Conservation (phyloP, 2,888 invertebrate genomes). For the Lepidocyrtoides sp. region DNA sequence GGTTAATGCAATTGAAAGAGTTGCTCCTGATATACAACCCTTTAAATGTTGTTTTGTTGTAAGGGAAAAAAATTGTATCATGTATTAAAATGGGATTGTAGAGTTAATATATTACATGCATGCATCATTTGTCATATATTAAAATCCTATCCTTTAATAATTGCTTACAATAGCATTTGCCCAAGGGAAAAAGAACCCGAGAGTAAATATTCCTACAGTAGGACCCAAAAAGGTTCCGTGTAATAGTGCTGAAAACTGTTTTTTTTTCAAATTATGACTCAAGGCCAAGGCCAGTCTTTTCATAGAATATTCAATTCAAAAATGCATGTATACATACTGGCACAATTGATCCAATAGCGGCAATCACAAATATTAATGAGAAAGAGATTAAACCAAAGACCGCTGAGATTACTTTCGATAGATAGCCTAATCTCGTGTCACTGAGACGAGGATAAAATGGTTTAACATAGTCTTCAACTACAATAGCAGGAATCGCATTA, state of each 20-base stretch:
- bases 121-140: too few relatives aligned
- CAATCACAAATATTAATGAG: slow-evolving; percentile 94
- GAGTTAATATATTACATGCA: too few relatives aligned
- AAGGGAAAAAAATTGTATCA: too few relatives aligned
- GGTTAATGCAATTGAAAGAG: slow-evolving; percentile 50
- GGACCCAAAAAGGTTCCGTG: slow-evolving; percentile 80
- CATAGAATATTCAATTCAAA: slow-evolving; percentile 90
- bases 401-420: slow-evolving; percentile 91
- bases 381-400: slow-evolving; percentile 92
- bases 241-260: slow-evolving; percentile 88
- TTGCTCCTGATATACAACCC: slow-evolving; percentile 77
- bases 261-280: too few relatives aligned
- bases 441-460: slow-evolving; percentile 44
- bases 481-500: slow-evolving; percentile 96
- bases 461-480: slow-evolving; percentile 94
- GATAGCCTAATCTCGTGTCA: slow-evolving; percentile 89
- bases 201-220: slow-evolving; percentile 71
- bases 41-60: too few relatives aligned
- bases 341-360: slow-evolving; percentile 94
- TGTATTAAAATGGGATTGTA: neutral
- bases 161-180: slow-evolving; percentile 70
- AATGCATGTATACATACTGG: slow-evolving; percentile 88
- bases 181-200: slow-evolving; percentile 79
- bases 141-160: too few relatives aligned
- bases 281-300: too few relatives aligned